These are phyloP conservation scores for Triplophysa bombifrons DNA, from an alignment of 2,797 vertebrate species.

Conservation along the genomic window DNA sequence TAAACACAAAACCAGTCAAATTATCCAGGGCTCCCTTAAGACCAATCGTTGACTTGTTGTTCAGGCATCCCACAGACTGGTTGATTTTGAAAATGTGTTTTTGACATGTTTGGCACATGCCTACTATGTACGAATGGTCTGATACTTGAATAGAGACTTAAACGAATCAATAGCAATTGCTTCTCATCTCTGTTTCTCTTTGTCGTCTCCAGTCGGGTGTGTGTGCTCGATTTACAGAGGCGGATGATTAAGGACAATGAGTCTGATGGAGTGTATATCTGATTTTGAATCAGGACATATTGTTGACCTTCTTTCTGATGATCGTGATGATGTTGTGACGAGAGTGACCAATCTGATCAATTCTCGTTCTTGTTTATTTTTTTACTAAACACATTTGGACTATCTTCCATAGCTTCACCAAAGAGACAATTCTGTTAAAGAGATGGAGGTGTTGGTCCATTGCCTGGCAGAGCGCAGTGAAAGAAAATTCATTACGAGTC, in stretches of 20 bases:
- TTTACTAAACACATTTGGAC: background rate
- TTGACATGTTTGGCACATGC: background rate
- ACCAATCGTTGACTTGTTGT: background rate
- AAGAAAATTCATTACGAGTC: background rate
- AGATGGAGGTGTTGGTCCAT: background rate
- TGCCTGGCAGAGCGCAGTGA: background rate
- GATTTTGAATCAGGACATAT: constrained; percentile 78
- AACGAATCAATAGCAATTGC: background rate
- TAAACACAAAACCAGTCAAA: background rate
- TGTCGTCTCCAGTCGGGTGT: constrained; percentile 70
- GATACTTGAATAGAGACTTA: background rate
- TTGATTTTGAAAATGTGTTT: background rate
- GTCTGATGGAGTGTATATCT: constrained; percentile 80
- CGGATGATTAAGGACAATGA: constrained; percentile 74
- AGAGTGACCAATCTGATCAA: constrained; percentile 56
- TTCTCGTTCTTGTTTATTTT: constrained; percentile 10
- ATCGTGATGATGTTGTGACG: constrained; percentile 69
- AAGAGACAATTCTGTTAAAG: background rate
- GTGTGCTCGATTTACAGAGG: constrained; percentile 70
- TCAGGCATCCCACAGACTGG: background rate
- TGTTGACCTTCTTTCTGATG: constrained; percentile 76
- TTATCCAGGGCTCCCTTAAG: background rate
- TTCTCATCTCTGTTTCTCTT: background rate
- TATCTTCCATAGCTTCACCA: background rate
- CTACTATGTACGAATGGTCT: background rate